Conservation (phyloP, 2,797 vertebrate species). For the Brachymystax lenok region DNA sequence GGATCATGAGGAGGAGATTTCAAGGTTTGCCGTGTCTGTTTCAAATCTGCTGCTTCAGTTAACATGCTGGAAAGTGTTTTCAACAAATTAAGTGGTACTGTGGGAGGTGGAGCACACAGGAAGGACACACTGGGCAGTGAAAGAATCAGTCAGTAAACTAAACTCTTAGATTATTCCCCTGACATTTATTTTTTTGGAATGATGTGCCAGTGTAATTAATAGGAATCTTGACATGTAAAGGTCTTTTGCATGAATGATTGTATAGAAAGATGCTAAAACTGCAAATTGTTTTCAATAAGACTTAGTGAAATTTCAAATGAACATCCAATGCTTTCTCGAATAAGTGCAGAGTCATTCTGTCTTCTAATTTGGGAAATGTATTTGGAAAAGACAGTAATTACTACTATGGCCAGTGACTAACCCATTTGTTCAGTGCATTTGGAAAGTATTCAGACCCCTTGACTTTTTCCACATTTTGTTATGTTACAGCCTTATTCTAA, state of each 20-base stretch:
- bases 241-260: neutral
- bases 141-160: constrained; percentile 32
- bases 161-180: constrained; percentile 35
- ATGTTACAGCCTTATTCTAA: too few relatives aligned
- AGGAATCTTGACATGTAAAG: neutral
- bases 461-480: too few relatives aligned
- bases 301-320: neutral
- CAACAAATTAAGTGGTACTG: constrained; percentile 47
- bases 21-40: constrained; percentile 44
- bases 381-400: neutral
- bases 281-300: constrained; percentile 4
- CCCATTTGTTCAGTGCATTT: neutral
- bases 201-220: neutral
- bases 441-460: too few relatives aligned
- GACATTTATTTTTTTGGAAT: neutral
- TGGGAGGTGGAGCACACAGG: constrained; percentile 36
- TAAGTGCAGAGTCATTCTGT: neutral
- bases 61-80: constrained; percentile 46
- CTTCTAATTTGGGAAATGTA: neutral
- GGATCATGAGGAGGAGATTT: constrained; percentile 24
- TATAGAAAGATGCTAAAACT: neutral
- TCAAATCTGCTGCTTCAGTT: constrained; percentile 44
- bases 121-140: constrained; percentile 30
- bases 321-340: neutral
- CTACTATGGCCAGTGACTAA: neutral